phyloP scores from a whole-genome alignment of 2,888 invertebrate species.

The Anthrax anthrax region DNA sequence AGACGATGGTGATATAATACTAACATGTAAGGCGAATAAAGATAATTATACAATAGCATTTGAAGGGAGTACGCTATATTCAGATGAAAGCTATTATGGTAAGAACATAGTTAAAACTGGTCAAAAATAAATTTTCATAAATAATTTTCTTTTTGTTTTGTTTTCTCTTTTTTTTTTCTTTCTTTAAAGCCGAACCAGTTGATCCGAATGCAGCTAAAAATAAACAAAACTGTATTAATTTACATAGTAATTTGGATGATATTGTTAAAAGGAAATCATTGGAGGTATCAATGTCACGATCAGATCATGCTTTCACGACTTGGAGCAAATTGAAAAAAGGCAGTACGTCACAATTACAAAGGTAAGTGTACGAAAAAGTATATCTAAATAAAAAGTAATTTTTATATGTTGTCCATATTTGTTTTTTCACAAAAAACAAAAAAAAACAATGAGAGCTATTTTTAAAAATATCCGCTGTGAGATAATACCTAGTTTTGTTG shows the following conservation, averaged over 20 bases:
- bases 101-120: constrained; percentile 12
- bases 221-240: constrained; percentile 32
- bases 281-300: constrained; percentile 72
- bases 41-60: constrained; percentile 92
- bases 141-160: no score
- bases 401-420: no score
- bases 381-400: no score
- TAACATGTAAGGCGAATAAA: constrained; percentile 84
- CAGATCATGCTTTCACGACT: constrained; percentile 76
- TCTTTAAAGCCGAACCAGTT: constrained; percentile 24
- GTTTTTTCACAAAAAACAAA: no score
- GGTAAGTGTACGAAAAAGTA: constrained; percentile 30
- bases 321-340: constrained; percentile 74
- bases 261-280: constrained; percentile 35
- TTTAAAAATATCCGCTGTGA: not conserved
- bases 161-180: not conserved
- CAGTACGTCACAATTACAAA: constrained; percentile 47
- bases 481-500: not conserved
- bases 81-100: constrained; percentile 67
- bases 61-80: constrained; percentile 76
- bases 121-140: no score
- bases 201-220: constrained; percentile 20
- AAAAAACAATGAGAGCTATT: no score
- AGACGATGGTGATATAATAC: constrained; percentile 69
- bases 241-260: constrained; percentile 33